Evolutionary conservation across 2,113 vertebrate genomes (phyloP), one percentile per base, ranked within the genome.

Genomic region (Nannospalax galili): DNA sequence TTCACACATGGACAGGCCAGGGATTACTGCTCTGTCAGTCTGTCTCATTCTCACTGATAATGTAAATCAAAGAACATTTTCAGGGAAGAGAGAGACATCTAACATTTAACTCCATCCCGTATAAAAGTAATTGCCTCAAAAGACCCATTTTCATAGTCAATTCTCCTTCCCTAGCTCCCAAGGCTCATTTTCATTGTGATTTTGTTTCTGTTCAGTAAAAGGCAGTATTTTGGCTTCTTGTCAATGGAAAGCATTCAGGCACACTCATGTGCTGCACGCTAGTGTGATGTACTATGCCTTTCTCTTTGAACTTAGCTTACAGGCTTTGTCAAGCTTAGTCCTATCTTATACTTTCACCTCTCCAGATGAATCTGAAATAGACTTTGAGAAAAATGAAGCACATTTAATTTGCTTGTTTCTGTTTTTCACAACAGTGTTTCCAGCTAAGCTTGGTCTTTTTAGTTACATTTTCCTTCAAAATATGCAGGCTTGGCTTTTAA

Each of bases 361-460:
- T 90, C 80, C 81, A 60, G 26, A 17, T 60, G 84, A 90, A 88
- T 67, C 52, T 92, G 62, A 94, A 69, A 77, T 67, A 30, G 32
- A 75, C 42, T 64, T 58, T 30, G 19, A 90, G 86, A 80, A 40
- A 84, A 90, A 84, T 65, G 30, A 84, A 67, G 45, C 79, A 67
- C 37, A 70, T 86, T 79, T 74, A 77, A 88, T 65, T 91, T 90
- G 45, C 37, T 82, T 90, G 10, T 93, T 92, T 96, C 89, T 90
- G 70, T 75, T 96, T 72, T 81, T 40, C 40, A n/a, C 22, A 90
- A 42, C 26, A 42, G 67, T 56, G 4, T 95, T 92, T 75, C 88
- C 88, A 48, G 91, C 45, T 92, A 97, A 67, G 72, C 91, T 93
- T 93, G 91, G 58, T 93, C 67, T 91, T 77, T 89, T 87, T 72